These are phyloP conservation scores for Onychomys leucogaster DNA, from an alignment of 2,797 vertebrate genomes.

Conservation along the genomic window DNA sequence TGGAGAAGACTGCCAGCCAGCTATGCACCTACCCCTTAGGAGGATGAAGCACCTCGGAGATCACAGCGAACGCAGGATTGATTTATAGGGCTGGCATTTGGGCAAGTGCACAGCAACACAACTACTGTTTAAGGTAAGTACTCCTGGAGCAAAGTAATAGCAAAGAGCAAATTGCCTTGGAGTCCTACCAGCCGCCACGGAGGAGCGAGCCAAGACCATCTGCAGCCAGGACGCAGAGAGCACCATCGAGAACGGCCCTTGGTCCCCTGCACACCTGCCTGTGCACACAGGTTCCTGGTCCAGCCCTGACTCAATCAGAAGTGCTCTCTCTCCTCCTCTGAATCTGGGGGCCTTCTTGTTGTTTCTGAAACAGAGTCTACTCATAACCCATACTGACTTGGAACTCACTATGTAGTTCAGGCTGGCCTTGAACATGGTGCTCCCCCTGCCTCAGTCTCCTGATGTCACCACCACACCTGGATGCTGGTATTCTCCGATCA, in stretches of 20 bases:
- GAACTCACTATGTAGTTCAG: background rate
- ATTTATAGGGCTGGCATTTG: slow-evolving; percentile 48
- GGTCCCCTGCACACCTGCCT: background rate
- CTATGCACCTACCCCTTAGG: background rate
- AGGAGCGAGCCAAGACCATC: background rate
- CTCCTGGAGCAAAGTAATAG: slow-evolving; percentile 73
- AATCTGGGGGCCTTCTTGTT: background rate
- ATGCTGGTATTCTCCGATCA: background rate
- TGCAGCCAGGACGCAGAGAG: background rate
- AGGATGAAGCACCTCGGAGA: slow-evolving; percentile 49
- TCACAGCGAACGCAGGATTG: slow-evolving; percentile 39
- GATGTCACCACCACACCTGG: background rate
- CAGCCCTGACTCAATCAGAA: background rate
- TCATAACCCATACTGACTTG: background rate
- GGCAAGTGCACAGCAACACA: slow-evolving; percentile 31
- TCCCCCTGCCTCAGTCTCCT: background rate
- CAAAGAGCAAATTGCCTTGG: slow-evolving; percentile 55
- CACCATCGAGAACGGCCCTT: background rate
- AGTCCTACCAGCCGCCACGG: slow-evolving; percentile 47
- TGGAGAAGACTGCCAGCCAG: background rate
- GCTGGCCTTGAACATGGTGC: background rate
- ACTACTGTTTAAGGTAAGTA: slow-evolving; percentile 62
- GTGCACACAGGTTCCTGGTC: too few species aligned
- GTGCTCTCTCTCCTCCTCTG: background rate
- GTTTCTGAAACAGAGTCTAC: background rate